Evolutionary conservation across 2,797 vertebrate species (phyloP), one percentile per base, ranked within the genome.

Genomic region (Thalassophryne amazonica): DNA sequence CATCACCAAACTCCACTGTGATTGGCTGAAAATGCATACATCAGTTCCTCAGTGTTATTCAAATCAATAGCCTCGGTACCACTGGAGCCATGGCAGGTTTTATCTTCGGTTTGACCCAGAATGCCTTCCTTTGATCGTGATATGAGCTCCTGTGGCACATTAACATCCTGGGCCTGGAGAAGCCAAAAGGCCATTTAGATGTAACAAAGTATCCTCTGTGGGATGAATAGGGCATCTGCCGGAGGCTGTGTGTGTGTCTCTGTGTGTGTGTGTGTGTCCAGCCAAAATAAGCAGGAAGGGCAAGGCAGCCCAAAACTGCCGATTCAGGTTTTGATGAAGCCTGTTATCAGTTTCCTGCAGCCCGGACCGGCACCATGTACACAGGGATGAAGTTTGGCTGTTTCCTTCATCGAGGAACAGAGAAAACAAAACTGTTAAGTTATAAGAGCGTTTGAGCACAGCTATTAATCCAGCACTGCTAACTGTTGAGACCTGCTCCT

Each of bases 131-230:
- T 81, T 85, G 83, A 86, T 85, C 52, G 41, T 67, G 66, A 67
- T 77, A 77, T 69, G 78, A 58, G 76, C 69, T 79, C 73, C 77
- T 68, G 76, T 60, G 80, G 36, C 83, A 83, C 79, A 86, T 86
- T 86, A 85, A 84, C 86, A 86, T 86, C 84, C 86, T 59, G 69
- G 81, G 78, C 81, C 76, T 76, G 78, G 38, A 55, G 15, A 47
- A 75, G 68, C 71, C 71, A 83, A 86, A 81, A 72, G 76, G 76
- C 78, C 83, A 78, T 86, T 86, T 80, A 80, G 75, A 84, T 78
- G 64, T 81, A 86, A 89, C 87, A 89, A 87, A 88, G 87, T 89
- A 69, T 84, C 86, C 85, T 89, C 87, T 89, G 86, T 88, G 87
- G 81, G 69, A 81, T 86, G 86, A 86, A 88, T 82, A 54, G 84